Evolutionary conservation across 1,140 invertebrate genomes (phyloP).

Genomic region (Diploscapter pachys): DNA sequence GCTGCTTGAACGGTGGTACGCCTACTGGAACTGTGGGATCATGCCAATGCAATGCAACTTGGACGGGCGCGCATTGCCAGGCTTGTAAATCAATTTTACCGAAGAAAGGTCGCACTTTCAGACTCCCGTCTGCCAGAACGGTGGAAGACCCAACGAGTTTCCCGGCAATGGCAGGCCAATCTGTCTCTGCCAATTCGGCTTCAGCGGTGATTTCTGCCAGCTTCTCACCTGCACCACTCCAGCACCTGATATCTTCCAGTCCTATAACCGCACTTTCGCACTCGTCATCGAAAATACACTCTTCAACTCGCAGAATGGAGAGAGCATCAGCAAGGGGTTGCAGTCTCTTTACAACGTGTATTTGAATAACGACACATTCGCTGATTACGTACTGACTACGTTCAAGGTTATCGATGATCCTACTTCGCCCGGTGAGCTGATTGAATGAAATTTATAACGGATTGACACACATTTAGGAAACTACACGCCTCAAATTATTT

Average conservation of each 20-base stretch:
- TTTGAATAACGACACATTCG: background rate
- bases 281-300: slow-evolving; percentile 14
- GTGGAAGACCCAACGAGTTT: slow-evolving; percentile 14
- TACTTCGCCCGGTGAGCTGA: no score
- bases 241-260: slow-evolving; percentile 14
- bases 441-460: no score
- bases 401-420: background rate
- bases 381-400: slow-evolving; percentile 10
- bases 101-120: no score
- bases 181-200: slow-evolving; percentile 18
- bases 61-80: slow-evolving; percentile 12
- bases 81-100: background rate
- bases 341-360: background rate
- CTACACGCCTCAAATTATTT: background rate
- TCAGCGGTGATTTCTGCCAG: slow-evolving; percentile 11
- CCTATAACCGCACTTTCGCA: slow-evolving; percentile 13
- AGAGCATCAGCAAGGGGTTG: slow-evolving; percentile 2
- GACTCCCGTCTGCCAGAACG: slow-evolving; percentile 2
- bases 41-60: slow-evolving; percentile 7
- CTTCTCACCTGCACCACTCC: background rate
- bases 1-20: slow-evolving; percentile 12
- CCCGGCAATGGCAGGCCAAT: slow-evolving; percentile 9
- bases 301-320: background rate
- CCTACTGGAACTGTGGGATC: background rate
- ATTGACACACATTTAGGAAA: background rate